Percentiles rank a stretch among this genome's conserved stretches.
Evolutionary conservation across 2,888 invertebrate species (phyloP).

Genomic region (Creontiades dilutus): DNA sequence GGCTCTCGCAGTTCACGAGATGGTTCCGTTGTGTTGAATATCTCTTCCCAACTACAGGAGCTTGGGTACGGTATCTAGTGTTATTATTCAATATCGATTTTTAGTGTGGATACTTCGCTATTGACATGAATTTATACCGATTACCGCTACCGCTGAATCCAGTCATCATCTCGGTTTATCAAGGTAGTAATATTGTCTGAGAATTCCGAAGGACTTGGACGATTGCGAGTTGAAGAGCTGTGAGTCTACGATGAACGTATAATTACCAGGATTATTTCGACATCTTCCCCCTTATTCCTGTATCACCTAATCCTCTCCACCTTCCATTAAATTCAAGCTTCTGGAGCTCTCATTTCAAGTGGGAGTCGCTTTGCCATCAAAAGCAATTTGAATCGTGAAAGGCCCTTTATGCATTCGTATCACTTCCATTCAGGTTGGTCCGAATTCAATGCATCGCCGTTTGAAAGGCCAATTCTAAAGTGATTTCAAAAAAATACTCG

Average conservation of each 20-base stretch:
- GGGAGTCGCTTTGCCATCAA: neutral
- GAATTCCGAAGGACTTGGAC: too few species aligned
- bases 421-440: neutral
- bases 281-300: neutral
- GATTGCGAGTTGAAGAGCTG: neutral
- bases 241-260: neutral
- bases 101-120: too few species aligned
- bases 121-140: too few species aligned
- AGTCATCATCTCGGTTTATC: too few species aligned
- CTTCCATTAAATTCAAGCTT: neutral
- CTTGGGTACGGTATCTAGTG: too few species aligned
- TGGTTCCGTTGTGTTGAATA: too few species aligned
- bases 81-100: too few species aligned
- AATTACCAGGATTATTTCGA: neutral
- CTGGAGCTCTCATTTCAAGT: neutral
- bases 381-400: slow-evolving; percentile 1
- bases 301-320: neutral
- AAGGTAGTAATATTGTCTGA: too few species aligned
- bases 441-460: neutral
- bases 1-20: too few species aligned
- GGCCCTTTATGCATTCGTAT: neutral
- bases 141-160: too few species aligned
- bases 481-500: neutral
- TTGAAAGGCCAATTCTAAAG: neutral
- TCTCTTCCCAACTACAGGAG: too few species aligned